Evolutionary conservation across 2,888 invertebrate genomes (phyloP), one percentile per base, ranked within the genome.

Genomic region (Hemaris fuciformis): DNA sequence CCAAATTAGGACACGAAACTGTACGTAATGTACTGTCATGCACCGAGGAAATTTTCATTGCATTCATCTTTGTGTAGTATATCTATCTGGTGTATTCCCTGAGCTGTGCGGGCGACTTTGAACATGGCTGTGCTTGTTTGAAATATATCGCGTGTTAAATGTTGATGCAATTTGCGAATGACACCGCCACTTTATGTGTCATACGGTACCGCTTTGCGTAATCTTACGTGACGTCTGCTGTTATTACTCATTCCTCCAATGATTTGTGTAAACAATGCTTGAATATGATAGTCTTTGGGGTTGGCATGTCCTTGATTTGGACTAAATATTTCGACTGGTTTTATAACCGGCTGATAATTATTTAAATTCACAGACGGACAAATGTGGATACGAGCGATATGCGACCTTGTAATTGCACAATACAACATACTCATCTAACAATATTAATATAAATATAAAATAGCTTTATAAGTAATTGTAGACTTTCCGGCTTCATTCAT

Each of bases 241-340:
- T 53, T 53, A 10, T 53, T 48, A 48, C 48, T 27, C 31, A 53
- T 53, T 53, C 15, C 1, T 27, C 31, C 10, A 62, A 61, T 60
- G 57, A 59, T 23, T 34, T 23, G n/a, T 61, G 61, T 41, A 46
- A 61, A 38, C 38, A n/a, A 27, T 41, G 61, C 57, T 62, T 43
- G 62, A 38, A 61, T 31, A 41, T 53, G 7, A 38, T n/a, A n/a
- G n/a, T 38, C n/a, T 38, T 38, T 38, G n/a, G 38, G 38, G n/a
- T 38, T 38, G 38, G 6, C 13, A 34, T 34, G 13, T 13, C 34
- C 13, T 34, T 10, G 13, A 38, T 38, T 13, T 38, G 13, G n/a
- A 38, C n/a, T 5, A n/a, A 31, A 10, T 6, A 8, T 10, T 31
- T 31, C 0, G 31, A 3, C 31, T 6, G 3, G 38, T 38, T 38